A percentile compares a stretch with the other conserved stretches of the same genome.
Conservation (phyloP, 2,113 vertebrate species). For the Oncorhynchus gorbuscha region DNA sequence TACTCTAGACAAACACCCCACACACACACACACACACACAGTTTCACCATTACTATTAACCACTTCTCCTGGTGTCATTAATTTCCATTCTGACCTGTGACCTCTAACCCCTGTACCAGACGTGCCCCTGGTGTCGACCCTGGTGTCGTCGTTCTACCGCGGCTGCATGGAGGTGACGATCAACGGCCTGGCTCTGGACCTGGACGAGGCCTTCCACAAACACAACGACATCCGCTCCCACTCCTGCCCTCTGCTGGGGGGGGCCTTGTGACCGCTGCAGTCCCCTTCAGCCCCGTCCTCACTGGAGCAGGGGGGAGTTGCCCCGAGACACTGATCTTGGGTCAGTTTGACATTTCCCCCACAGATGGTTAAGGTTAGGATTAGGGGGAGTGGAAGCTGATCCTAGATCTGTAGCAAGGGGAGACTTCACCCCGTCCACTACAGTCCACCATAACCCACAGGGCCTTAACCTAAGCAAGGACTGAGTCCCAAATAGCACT, state of each 20-base stretch:
- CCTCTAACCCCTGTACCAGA: slow-evolving; percentile 67
- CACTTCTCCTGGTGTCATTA: background rate
- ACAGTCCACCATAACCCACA: slow-evolving; percentile 28
- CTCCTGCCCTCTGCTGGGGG: slow-evolving; percentile 84
- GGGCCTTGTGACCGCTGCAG: background rate
- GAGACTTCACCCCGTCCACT: background rate
- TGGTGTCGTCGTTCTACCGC: slow-evolving; percentile 85
- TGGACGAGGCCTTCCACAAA: slow-evolving; percentile 88
- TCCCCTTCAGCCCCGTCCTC: background rate
- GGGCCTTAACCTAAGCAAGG: slow-evolving; percentile 33
- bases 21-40: slow-evolving; percentile 2
- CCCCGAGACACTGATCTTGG: too few relatives aligned
- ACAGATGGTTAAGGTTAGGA: too few relatives aligned
- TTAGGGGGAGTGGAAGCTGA: too few relatives aligned
- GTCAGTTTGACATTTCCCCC: too few relatives aligned
- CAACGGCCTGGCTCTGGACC: slow-evolving; percentile 76
- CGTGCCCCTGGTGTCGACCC: slow-evolving; percentile 84
- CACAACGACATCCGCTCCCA: slow-evolving; percentile 92
- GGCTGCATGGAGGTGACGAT: slow-evolving; percentile 90
- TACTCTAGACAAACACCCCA: background rate
- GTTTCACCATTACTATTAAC: too few relatives aligned
- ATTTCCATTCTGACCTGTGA: background rate
- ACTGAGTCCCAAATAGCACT: too few relatives aligned
- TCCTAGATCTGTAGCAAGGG: too few relatives aligned
- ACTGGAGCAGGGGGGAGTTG: background rate